Percentiles rank a stretch among this genome's conserved stretches.
Conservation (phyloP, 2,888 invertebrate species). For the Heliconius aoede region DNA sequence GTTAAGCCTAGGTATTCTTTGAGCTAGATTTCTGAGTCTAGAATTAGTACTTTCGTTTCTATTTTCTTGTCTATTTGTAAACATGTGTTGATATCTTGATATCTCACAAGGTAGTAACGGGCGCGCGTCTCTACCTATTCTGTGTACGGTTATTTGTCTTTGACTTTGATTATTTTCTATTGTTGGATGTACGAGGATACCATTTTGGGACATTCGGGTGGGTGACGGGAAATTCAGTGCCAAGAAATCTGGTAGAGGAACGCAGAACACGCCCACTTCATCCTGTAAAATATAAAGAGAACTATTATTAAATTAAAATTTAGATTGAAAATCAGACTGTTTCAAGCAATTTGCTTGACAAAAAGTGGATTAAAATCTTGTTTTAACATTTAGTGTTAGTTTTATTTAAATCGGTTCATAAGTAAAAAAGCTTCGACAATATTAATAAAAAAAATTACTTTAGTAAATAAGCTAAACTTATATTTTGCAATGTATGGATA, state of each 20-base stretch:
- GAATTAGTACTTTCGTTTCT: slow-evolving; percentile 58
- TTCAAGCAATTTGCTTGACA: no score
- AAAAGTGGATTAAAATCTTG: no score
- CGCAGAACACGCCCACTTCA: slow-evolving; percentile 76
- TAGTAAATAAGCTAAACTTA: no score
- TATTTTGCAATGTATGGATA: no score
- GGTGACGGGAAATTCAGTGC: slow-evolving; percentile 67
- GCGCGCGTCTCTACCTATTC: slow-evolving; percentile 83
- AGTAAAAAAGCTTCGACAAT: no score
- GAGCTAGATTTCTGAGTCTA: slow-evolving; percentile 65
- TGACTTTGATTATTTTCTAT: slow-evolving; percentile 55
- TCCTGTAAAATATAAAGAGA: slow-evolving; percentile 60
- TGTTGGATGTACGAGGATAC: slow-evolving; percentile 59
- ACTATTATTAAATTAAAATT: background rate
- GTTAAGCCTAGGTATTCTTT: slow-evolving; percentile 68
- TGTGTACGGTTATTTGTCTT: slow-evolving; percentile 82
- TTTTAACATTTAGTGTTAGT: no score
- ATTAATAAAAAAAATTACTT: no score
- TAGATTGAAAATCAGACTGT: no score
- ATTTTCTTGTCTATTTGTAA: slow-evolving; percentile 59
- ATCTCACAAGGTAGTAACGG: slow-evolving; percentile 81
- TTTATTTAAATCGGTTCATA: no score
- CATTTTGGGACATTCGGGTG: slow-evolving; percentile 55
- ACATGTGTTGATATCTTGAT: slow-evolving; percentile 76
- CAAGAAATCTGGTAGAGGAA: slow-evolving; percentile 73